Conservation (phyloP, 2,888 invertebrate genomes). For the Tetragnatha montana region DNA sequence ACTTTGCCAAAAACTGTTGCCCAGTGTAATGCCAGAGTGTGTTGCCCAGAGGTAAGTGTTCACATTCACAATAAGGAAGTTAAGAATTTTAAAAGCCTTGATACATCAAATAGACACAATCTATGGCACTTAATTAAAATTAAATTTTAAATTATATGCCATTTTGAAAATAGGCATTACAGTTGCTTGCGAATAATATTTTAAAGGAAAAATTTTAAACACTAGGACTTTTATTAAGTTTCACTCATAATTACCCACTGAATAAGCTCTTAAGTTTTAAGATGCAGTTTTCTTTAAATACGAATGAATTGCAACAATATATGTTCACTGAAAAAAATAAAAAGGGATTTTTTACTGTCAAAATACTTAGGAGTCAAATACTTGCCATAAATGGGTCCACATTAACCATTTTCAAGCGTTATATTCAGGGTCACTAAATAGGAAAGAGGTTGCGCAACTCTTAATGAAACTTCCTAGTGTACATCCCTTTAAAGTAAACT, state of each 20-base stretch:
- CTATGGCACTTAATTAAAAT: too few relatives aligned
- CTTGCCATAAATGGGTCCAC: conserved; percentile 65
- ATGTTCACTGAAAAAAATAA: neutral
- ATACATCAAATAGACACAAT: too few relatives aligned
- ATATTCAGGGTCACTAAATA: neutral
- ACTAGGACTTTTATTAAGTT: neutral
- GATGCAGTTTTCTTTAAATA: neutral
- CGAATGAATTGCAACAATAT: neutral
- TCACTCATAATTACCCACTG: neutral
- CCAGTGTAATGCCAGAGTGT: too few relatives aligned
- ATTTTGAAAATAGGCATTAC: too few relatives aligned
- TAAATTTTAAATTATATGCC: too few relatives aligned
- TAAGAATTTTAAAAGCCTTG: too few relatives aligned
- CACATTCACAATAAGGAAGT: too few relatives aligned
- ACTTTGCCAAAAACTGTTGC: too few relatives aligned
- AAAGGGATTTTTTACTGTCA: neutral
- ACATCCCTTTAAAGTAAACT: too few relatives aligned
- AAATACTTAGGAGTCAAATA: neutral
- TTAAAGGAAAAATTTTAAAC: neutral
- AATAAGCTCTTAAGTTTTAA: neutral
- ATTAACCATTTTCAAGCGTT: conserved; percentile 53
- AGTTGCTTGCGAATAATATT: neutral
- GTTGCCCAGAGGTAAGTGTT: too few relatives aligned
- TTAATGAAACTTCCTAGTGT: too few relatives aligned
- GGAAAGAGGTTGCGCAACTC: neutral